Evolutionary conservation across 1,140 invertebrate genomes (phyloP).

Genomic region (Callitettix versicolor): DNA sequence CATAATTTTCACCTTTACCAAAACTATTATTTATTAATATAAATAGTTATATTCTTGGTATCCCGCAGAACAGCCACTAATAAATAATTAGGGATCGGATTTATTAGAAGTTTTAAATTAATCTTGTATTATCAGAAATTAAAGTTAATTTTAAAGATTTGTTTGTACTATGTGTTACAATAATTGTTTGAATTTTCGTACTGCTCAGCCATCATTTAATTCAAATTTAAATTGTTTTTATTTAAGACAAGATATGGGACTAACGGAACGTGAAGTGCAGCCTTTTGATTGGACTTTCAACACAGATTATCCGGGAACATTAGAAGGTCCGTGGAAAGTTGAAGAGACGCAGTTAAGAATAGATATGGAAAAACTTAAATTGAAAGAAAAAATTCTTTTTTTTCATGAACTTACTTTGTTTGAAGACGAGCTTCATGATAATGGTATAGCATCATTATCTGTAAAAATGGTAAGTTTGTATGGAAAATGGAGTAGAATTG

Average conservation of each 20-base stretch:
- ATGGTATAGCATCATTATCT: conserved; percentile 80
- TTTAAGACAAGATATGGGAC: conserved; percentile 41
- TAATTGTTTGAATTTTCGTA: too few relatives aligned
- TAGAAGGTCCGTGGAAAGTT: conserved; percentile 47
- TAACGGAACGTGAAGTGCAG: conserved; percentile 65
- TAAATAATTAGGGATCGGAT: too few relatives aligned
- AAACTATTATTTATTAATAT: too few relatives aligned
- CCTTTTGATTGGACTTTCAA: conserved; percentile 98
- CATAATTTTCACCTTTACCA: too few relatives aligned
- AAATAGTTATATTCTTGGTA: too few relatives aligned
- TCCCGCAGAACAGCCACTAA: too few relatives aligned
- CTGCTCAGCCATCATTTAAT: too few relatives aligned
- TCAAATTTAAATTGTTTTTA: conserved; percentile 19
- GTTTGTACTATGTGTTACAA: too few relatives aligned
- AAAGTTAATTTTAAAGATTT: too few relatives aligned
- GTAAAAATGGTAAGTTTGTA: conserved; percentile 89
- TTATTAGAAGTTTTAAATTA: too few relatives aligned
- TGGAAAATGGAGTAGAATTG: too few relatives aligned
- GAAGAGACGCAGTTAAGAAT: conserved; percentile 45
- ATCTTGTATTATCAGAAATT: too few relatives aligned
- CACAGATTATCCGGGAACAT: conserved; percentile 83
- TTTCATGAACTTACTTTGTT: conserved; percentile 89
- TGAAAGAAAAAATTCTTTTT: conserved; percentile 85
- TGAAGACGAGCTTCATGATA: conserved; percentile 98
- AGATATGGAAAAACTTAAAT: conserved; percentile 81